Conservation (phyloP, 2,888 invertebrate species). For the Nasonia oneida region DNA sequence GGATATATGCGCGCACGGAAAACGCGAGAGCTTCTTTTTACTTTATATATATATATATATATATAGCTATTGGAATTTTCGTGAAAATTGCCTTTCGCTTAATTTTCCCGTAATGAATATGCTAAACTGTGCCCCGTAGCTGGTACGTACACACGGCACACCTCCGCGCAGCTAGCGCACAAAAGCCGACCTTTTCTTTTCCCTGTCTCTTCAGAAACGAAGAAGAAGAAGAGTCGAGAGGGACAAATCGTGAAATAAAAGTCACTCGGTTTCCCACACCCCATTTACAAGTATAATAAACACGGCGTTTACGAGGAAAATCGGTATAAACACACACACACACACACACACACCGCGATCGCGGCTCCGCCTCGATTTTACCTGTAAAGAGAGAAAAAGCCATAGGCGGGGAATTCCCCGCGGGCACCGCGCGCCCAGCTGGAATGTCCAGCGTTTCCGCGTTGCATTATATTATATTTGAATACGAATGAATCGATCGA, state of each 20-base stretch:
- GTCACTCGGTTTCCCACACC: neutral
- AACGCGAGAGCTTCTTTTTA: neutral
- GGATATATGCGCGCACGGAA: too few species aligned
- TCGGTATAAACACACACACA: neutral
- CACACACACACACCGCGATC: neutral
- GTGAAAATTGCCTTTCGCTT: neutral
- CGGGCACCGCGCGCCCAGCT: neutral
- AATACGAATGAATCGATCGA: conserved; percentile 42
- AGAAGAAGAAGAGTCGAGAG: neutral
- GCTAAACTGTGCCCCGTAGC: neutral
- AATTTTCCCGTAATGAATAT: neutral
- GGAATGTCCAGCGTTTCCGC: conserved; percentile 44
- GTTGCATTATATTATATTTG: neutral
- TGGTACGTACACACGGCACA: neutral
- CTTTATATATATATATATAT: too few species aligned
- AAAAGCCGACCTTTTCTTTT: neutral
- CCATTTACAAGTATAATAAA: conserved; percentile 14
- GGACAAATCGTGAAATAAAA: conserved; percentile 8
- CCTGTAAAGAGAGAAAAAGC: neutral
- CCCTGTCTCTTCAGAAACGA: too few species aligned
- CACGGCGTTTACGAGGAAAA: conserved; percentile 8
- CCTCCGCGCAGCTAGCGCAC: neutral
- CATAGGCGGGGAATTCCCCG: conserved; percentile 6
- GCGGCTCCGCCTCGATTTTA: neutral
- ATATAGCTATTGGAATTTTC: neutral